These are phyloP conservation scores for Cephus runcator DNA, from an alignment of 2,888 invertebrate genomes.

Conservation along the genomic window DNA sequence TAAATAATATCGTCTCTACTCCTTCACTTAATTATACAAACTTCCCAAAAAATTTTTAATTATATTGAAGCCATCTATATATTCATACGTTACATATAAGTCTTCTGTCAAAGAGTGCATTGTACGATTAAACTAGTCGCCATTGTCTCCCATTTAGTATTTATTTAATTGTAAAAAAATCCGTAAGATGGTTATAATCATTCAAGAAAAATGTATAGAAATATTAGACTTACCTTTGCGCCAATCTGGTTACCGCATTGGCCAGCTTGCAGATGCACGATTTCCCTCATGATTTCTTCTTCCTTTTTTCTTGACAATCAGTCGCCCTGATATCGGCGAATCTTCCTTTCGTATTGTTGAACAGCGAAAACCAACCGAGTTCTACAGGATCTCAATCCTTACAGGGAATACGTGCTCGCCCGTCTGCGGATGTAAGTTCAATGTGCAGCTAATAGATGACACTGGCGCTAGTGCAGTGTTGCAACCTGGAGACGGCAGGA, in stretches of 20 bases:
- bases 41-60: neutral
- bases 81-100: neutral
- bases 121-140: neutral
- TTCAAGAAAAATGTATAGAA: neutral
- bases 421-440: neutral
- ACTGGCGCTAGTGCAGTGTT: neutral
- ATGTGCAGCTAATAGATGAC: neutral
- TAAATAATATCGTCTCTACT: neutral
- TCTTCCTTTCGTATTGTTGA: neutral
- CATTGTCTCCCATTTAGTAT: neutral
- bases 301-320: neutral
- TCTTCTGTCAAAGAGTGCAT: neutral
- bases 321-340: neutral
- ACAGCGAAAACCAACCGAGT: neutral
- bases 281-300: constrained; percentile 80
- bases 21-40: neutral
- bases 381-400: neutral
- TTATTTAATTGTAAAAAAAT: neutral
- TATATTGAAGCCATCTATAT: neutral
- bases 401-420: neutral
- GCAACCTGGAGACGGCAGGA: neutral
- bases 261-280: constrained; percentile 88
- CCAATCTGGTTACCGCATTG: constrained; percentile 87
- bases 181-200: neutral
- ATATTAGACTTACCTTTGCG: constrained; percentile 77